Evolutionary conservation across 2,113 vertebrate genomes (phyloP).

Genomic region (Poeciliopsis retropinna): DNA sequence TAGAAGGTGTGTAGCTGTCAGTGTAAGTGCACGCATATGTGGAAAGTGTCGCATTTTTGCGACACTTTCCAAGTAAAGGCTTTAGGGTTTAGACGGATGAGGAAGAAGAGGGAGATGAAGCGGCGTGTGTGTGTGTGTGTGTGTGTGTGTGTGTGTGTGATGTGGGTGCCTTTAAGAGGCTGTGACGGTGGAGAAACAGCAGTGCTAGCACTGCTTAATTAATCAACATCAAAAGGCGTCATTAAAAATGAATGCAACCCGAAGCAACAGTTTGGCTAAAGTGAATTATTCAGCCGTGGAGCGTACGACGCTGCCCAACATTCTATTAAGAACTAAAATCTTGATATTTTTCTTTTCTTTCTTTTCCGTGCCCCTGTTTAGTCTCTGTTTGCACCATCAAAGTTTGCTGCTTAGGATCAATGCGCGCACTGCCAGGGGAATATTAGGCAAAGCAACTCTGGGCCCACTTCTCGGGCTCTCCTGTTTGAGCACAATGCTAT

Average conservation of each 20-base stretch:
- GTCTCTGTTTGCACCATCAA: slow-evolving; percentile 58
- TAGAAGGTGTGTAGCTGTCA: slow-evolving; percentile 17
- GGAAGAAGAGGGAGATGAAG: slow-evolving; percentile 32
- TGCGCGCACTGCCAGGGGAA: slow-evolving; percentile 55
- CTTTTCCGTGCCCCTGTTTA: slow-evolving; percentile 62
- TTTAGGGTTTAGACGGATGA: slow-evolving; percentile 67
- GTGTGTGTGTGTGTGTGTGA: slow-evolving; percentile 34
- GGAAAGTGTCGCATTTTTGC: background rate
- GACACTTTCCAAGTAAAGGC: slow-evolving; percentile 12
- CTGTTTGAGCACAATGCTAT: slow-evolving; percentile 68
- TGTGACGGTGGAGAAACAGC: slow-evolving; percentile 69
- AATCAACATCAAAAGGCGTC: slow-evolving; percentile 83
- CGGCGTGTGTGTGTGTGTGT: slow-evolving; percentile 43
- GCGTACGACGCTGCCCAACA: slow-evolving; percentile 73
- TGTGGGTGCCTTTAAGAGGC: slow-evolving; percentile 29
- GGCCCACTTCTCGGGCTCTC: slow-evolving; percentile 53
- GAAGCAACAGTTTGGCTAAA: slow-evolving; percentile 82
- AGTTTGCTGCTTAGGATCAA: slow-evolving; percentile 65
- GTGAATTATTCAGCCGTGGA: slow-evolving; percentile 79
- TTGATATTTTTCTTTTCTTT: slow-evolving; percentile 42
- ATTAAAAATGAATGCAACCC: slow-evolving; percentile 82
- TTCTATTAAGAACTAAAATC: slow-evolving; percentile 73
- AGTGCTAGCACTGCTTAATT: slow-evolving; percentile 80
- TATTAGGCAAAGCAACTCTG: slow-evolving; percentile 67
- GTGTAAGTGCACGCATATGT: slow-evolving; percentile 18